Evolutionary conservation across 1,140 invertebrate species (phyloP).

Genomic region (Probaryconus sp.): DNA sequence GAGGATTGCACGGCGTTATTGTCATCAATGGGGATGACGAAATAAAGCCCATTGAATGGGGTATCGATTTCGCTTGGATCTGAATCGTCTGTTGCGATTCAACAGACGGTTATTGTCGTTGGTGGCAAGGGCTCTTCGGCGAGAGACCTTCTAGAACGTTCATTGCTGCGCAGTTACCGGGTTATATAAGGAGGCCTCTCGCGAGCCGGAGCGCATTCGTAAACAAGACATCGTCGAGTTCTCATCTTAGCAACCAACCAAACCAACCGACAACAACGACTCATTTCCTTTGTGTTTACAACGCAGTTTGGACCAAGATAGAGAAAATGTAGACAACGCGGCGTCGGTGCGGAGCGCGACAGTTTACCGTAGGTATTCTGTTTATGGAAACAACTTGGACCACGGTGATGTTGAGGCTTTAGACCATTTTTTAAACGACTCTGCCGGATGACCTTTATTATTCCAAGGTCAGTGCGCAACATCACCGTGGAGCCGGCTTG

Average conservation of each 20-base stretch:
- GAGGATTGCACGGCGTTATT: neutral
- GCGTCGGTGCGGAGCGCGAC: constrained; percentile 72
- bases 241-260: constrained; percentile 60
- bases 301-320: constrained; percentile 61
- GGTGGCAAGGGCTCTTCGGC: constrained; percentile 18
- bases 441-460: no score
- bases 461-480: no score
- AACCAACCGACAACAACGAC: constrained; percentile 55
- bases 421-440: no score
- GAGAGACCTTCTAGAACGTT: constrained; percentile 69
- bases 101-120: no score
- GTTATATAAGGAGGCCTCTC: constrained; percentile 70
- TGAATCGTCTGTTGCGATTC: no score
- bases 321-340: constrained; percentile 72
- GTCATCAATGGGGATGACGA: no score
- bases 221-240: constrained; percentile 69
- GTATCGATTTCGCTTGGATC: no score
- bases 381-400: constrained; percentile 2
- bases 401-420: neutral
- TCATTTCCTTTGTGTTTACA: constrained; percentile 56
- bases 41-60: no score
- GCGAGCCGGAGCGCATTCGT: constrained; percentile 68
- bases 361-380: constrained; percentile 73
- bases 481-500: neutral
- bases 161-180: constrained; percentile 64